These are phyloP conservation scores for Styela clava DNA, from an alignment of 23 tunicate species.

Conservation along the genomic window DNA sequence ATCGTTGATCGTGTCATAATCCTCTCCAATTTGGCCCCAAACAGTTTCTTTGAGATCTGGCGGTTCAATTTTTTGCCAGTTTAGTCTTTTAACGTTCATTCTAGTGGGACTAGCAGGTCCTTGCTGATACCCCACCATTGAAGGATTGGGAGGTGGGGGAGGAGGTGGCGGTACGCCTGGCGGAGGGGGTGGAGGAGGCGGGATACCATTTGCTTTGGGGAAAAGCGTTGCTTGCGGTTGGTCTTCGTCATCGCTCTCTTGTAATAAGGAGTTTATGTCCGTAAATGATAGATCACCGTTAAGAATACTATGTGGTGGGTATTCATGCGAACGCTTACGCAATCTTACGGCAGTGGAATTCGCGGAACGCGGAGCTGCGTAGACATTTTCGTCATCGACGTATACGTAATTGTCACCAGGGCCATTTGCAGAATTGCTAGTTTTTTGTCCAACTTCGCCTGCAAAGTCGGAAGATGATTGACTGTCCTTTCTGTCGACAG, in stretches of 20 bases:
- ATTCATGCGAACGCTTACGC: constrained; percentile 24
- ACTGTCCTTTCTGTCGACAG: constrained; percentile 5
- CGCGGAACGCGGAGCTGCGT: constrained; percentile 21
- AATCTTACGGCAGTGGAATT: constrained; percentile 22
- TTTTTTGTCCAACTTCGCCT: constrained; percentile 20
- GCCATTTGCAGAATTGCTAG: not conserved
- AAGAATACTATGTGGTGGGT: not conserved
- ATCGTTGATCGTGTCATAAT: constrained; percentile 69
- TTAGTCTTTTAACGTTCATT: constrained; percentile 71
- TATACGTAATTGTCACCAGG: not conserved
- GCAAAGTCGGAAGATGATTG: constrained; percentile 13
- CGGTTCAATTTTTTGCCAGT: constrained; percentile 90
- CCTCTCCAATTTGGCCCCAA: constrained; percentile 90
- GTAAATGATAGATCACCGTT: constrained; percentile 27
- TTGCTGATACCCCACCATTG: constrained; percentile 34
- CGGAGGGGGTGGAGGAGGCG: constrained; percentile 6
- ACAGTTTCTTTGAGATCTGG: constrained; percentile 69
- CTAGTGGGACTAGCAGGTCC: constrained; percentile 34
- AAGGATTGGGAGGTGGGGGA: constrained; percentile 57
- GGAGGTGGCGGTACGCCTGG: constrained; percentile 50
- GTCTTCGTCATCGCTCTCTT: constrained; percentile 8
- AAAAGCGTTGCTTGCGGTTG: not conserved
- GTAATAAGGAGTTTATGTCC: constrained; percentile 25
- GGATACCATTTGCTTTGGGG: not conserved
- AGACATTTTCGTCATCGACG: constrained; percentile 26